A percentile compares a stretch with the other conserved stretches of the same genome.
Evolutionary conservation across 2,797 vertebrate species (phyloP).

Genomic region (Nothura maculosa): DNA sequence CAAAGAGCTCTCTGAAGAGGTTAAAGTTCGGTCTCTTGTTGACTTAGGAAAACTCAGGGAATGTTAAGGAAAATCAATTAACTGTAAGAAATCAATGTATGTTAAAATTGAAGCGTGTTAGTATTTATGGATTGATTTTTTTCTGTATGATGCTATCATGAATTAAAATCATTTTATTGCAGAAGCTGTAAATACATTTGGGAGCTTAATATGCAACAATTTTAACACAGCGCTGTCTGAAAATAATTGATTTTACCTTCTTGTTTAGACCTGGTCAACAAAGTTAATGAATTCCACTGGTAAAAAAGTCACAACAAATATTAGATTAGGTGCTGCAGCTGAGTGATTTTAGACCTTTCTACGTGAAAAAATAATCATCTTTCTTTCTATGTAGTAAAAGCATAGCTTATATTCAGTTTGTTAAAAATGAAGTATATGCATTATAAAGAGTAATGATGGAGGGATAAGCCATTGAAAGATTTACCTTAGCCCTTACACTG

Average conservation of each 20-base stretch:
- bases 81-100: background rate
- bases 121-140: background rate
- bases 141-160: background rate
- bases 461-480: background rate
- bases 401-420: background rate
- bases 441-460: background rate
- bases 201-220: background rate
- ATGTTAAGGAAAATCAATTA: background rate
- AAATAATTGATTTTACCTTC: background rate
- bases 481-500: background rate
- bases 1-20: no score
- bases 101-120: background rate
- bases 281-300: background rate
- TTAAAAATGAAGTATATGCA: background rate
- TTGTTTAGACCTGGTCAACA: slow-evolving; percentile 1
- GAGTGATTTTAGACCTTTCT: slow-evolving; percentile 6
- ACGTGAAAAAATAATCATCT: background rate
- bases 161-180: background rate
- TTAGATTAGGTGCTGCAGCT: background rate
- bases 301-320: background rate
- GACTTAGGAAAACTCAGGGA: background rate
- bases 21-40: no score
- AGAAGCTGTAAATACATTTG: background rate
- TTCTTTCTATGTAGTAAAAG: background rate
- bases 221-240: background rate